Base-by-base conservation (phyloP, 2,888 invertebrate genomes). In the Nemapogon koenigi region DNA sequence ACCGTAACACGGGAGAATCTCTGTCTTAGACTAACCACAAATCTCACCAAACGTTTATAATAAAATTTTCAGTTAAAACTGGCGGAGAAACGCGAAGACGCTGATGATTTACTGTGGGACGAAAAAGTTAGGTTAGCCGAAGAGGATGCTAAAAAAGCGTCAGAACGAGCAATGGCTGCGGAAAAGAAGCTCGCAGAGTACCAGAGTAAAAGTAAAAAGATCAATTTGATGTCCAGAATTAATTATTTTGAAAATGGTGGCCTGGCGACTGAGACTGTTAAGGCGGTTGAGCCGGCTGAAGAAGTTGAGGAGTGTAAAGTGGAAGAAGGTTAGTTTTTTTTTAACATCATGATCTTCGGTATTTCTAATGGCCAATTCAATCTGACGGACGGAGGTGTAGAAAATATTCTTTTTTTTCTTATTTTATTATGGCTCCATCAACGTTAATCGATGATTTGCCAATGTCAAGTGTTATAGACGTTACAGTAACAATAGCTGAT, bases 111-210 rank as follows among this genome's bases (percentile, higher is more conserved):
- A 16, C 59, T 88, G 0, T 80, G 88, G 52, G 88, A 88, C 48
- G 88, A 89, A 57, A 86, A 87, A 49, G 72, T 89, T 22, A 83
- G 79, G 52, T 58, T 88, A 1, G 85, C 85, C 0, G 88, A 88
- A 53, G 83, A 84, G n/a, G 88, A 89, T 49, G 73, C 88, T 1
- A 80, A 82, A 46, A 80, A 79, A 45, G 84, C 86, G 0, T 43
- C 80, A 7, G 81, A 83, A 43, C 61, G 87, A 41, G 87, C 87
- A 0, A 86, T 87, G 51, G 68, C 22, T 25, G 71, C 73, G 0
- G 75, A 75, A 45, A 54, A 44, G 41, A 60, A 45, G 37, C 43
- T 69, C 1, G 46, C 43, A 3, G 59, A 57, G 32, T n/a, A 4
- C 16, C 32, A 43, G 18, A 26, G 50, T 43, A 28, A 28, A 3